phyloP scores from a whole-genome alignment of 1,140 invertebrate species.

The Temnothorax curvispinosus region DNA sequence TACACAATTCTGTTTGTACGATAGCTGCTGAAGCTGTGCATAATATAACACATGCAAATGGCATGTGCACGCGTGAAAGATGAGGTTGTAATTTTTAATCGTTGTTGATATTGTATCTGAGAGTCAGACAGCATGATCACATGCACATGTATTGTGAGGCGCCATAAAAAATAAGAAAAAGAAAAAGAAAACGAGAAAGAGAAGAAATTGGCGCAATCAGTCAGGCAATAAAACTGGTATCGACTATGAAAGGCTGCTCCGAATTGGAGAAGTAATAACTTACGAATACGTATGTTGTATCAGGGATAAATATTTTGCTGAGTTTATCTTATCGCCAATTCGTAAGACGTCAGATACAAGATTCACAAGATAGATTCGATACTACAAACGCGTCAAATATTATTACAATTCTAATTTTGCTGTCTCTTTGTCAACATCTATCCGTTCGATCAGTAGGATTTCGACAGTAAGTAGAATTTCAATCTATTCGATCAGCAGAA shows the following conservation, averaged over 20 bases:
- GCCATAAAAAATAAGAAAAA: neutral
- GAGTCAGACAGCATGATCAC: neutral
- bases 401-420: slow-evolving; percentile 5
- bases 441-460: neutral
- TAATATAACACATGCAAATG: neutral
- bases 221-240: slow-evolving; percentile 10
- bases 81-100: slow-evolving; percentile 35
- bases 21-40: slow-evolving; percentile 9
- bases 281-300: neutral
- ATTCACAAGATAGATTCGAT: slow-evolving; percentile 11
- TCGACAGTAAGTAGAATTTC: neutral
- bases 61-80: neutral
- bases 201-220: neutral
- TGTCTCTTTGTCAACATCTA: neutral
- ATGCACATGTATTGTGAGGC: neutral
- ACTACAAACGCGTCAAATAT: neutral
- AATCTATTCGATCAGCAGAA: neutral
- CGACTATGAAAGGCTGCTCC: neutral
- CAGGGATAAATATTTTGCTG: slow-evolving; percentile 30
- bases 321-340: slow-evolving; percentile 64
- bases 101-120: slow-evolving; percentile 23
- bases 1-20: slow-evolving; percentile 64
- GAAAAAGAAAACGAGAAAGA: neutral
- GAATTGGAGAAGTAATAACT: slow-evolving; percentile 3
- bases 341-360: slow-evolving; percentile 25